Conservation (phyloP, 2,113 vertebrate genomes). For the Poecile atricapillus region DNA sequence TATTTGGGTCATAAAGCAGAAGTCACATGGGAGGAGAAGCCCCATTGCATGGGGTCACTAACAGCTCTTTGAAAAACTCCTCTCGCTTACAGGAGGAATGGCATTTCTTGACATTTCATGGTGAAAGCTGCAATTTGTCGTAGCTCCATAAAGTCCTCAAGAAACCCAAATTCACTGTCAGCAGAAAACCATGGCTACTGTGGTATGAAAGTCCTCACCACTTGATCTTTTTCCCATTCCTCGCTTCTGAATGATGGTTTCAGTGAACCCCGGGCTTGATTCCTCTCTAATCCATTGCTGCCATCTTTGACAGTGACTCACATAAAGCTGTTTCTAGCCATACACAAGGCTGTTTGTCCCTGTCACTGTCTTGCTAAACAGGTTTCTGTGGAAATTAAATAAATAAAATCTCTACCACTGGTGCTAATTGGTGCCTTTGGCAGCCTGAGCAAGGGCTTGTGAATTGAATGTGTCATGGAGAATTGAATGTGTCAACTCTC, state of each 20-base stretch:
- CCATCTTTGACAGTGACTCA: conserved; percentile 2
- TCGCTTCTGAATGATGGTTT: neutral
- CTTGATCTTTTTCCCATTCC: neutral
- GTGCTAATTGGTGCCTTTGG: conserved; percentile 59
- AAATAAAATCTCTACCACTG: conserved; percentile 25
- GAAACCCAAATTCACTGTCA: neutral
- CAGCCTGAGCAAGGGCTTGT: conserved; percentile 21
- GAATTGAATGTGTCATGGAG: conserved; percentile 55
- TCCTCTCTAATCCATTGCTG: neutral
- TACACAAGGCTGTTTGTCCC: neutral
- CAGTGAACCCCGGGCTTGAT: neutral
- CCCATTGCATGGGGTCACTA: neutral
- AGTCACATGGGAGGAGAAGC: rapidly evolving
- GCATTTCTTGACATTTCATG: neutral
- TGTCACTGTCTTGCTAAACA: conserved; percentile 7
- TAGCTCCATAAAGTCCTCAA: neutral
- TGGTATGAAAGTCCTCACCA: neutral
- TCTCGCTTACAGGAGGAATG: neutral
- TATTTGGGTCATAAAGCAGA: neutral
- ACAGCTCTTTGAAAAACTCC: neutral
- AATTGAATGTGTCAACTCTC: conserved; percentile 58
- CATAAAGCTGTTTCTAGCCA: neutral
- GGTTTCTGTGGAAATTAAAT: conserved; percentile 47
- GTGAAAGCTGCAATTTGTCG: neutral
- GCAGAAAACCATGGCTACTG: neutral